Conservation (phyloP, 2,797 vertebrate genomes). For the Loris lydekkerianus region DNA sequence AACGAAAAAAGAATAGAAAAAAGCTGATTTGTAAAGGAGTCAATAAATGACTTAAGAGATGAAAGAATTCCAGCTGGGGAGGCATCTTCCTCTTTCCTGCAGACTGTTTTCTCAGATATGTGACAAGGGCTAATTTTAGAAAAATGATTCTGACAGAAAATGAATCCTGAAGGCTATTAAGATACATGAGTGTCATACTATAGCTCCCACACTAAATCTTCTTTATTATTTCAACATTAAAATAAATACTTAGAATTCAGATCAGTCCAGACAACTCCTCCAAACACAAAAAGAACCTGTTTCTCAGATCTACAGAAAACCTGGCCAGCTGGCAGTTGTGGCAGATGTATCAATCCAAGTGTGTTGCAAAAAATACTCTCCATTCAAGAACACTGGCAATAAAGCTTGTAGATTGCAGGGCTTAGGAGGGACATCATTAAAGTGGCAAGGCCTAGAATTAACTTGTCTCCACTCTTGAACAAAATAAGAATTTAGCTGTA, state of each 20-base stretch:
- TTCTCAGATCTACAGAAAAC: constrained; percentile 46
- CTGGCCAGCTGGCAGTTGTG: background rate
- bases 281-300: background rate
- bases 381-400: background rate
- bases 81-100: background rate
- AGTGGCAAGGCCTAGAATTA: constrained; percentile 15
- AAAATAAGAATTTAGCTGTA: background rate
- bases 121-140: constrained; percentile 72
- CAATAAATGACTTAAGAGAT: background rate
- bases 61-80: background rate
- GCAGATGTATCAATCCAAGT: constrained; percentile 47
- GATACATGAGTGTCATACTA: background rate
- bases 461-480: constrained; percentile 18
- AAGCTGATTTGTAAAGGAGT: constrained; percentile 75
- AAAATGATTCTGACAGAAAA: constrained; percentile 65
- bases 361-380: background rate
- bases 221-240: constrained; percentile 55
- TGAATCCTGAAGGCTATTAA: constrained; percentile 28
- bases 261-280: background rate
- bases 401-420: background rate
- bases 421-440: constrained; percentile 27
- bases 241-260: constrained; percentile 47
- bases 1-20: constrained; percentile 66
- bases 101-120: constrained; percentile 22
- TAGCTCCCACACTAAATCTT: background rate